phyloP scores from a whole-genome alignment of 2,888 invertebrate genomes.

The Acheta domesticus region DNA sequence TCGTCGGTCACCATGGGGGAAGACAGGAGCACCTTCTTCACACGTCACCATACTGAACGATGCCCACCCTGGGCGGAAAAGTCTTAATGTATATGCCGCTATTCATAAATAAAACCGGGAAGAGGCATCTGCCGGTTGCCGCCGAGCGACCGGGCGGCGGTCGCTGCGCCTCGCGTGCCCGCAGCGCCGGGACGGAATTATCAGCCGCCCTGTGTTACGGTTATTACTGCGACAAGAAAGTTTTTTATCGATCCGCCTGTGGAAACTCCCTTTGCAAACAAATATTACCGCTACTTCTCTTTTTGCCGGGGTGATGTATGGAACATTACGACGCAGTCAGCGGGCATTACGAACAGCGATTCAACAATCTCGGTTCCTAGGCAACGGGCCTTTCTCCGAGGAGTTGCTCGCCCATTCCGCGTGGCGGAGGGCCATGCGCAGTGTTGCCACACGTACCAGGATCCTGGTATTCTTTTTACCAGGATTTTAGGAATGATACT shows the following conservation, averaged over 20 bases:
- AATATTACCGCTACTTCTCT: neutral
- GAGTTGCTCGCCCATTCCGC: neutral
- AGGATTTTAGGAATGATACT: no score
- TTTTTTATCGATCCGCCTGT: neutral
- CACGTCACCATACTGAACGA: no score
- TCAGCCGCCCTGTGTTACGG: neutral
- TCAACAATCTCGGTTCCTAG: slow-evolving; percentile 18
- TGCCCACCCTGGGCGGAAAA: no score
- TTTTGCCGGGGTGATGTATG: neutral
- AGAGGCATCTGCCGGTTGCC: no score
- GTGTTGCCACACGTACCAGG: no score
- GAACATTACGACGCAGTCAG: neutral
- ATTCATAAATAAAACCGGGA: no score
- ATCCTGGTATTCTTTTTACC: no score
- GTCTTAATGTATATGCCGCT: no score
- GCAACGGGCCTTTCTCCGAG: neutral
- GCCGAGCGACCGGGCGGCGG: no score
- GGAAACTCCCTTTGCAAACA: slow-evolving; percentile 7
- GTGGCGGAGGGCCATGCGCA: neutral
- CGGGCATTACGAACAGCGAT: slow-evolving; percentile 9
- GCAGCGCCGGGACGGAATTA: neutral
- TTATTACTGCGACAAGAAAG: slow-evolving; percentile 18
- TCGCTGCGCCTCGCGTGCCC: neutral
- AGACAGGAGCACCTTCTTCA: no score
- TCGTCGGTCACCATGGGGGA: no score